These are phyloP conservation scores for Drosophila elegans DNA, from an alignment of 1,140 invertebrate species.

Conservation along the genomic window DNA sequence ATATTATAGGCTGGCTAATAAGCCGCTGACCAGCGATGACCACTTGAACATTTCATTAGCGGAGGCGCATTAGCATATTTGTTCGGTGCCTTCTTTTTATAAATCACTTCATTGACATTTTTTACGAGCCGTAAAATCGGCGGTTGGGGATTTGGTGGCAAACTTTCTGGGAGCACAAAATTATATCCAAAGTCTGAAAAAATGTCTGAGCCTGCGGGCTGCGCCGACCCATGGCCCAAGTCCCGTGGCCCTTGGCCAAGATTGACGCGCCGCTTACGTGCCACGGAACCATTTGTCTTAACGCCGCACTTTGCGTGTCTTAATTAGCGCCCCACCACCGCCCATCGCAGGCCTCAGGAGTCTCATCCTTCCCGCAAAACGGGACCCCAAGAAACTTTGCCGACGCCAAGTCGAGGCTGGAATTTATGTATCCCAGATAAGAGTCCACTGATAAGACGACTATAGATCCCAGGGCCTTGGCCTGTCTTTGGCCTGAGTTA, in stretches of 20 bases:
- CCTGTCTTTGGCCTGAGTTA: constrained; percentile 51
- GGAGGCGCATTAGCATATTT: constrained; percentile 66
- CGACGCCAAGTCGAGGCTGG: constrained; percentile 54
- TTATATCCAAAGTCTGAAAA: constrained; percentile 38
- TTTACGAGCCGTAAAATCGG: constrained; percentile 68
- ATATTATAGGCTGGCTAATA: constrained; percentile 71
- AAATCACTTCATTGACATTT: constrained; percentile 82
- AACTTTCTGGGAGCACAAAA: constrained; percentile 47
- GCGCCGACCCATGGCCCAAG: constrained; percentile 1
- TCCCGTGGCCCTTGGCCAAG: constrained; percentile 24
- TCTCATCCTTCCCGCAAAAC: constrained; percentile 2
- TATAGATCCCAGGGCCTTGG: constrained; percentile 37
- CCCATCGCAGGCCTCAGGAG: neutral
- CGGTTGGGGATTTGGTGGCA: neutral
- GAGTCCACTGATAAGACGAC: constrained; percentile 55
- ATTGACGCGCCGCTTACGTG: constrained; percentile 77
- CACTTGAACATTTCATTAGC: constrained; percentile 53
- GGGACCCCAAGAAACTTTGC: constrained; percentile 60
- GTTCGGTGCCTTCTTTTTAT: constrained; percentile 36
- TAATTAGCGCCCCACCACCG: constrained; percentile 68
- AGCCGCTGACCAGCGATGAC: constrained; percentile 32
- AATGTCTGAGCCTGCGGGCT: constrained; percentile 49
- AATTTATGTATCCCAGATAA: constrained; percentile 81
- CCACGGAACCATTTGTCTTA: constrained; percentile 73
- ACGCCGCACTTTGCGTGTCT: constrained; percentile 77